Evolutionary conservation across 2,113 vertebrate genomes (phyloP), one percentile per base, ranked within the genome.

Genomic region (Calidris pygmaea): DNA sequence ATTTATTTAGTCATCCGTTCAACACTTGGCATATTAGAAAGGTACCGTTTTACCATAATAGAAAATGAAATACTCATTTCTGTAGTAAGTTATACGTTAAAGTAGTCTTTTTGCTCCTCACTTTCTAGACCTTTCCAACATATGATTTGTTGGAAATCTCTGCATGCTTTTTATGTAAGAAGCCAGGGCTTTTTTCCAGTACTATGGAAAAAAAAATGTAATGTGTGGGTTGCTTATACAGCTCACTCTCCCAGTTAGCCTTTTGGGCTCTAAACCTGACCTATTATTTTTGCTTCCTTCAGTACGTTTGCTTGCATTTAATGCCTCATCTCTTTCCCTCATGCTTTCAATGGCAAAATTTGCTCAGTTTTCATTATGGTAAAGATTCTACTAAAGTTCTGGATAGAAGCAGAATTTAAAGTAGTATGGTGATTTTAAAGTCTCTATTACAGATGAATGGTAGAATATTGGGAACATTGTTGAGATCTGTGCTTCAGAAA

Each of bases 251-350:
- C 34, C 23, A 1, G 12, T 43, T 82, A 56, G 48, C 20, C 79
- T 81, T 1, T n/a, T 45, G 71, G 50, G 55, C 26, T 88, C 47
- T 47, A 74, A 81, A 89, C 77, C 70, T 87, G 76, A 75, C 73
- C 79, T 81, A 13, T 62, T 85, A 55, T 56, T 93, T 96, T 75
- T 87, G 45, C 30, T 95, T 94, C n/a, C 43, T 95, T 71, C 37
- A 14, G 47, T 75, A 81, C 30, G 68, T 52, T 79, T 79, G 35
- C 60, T 89, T 72, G 58, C 48, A 75, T 86, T 89, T 91, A 85
- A 86, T 89, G 53, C 70, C 56, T 96, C 56, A 59, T 85, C 65
- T 92, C 80, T 89, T 92, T 35, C 62, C 53, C 53, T 78, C 29
- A 14, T 73, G 53, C 67, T 94, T 95, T 92, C 56, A 48, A 17